Conservation (phyloP, 2,113 vertebrate genomes). For the Saccopteryx leptura region DNA sequence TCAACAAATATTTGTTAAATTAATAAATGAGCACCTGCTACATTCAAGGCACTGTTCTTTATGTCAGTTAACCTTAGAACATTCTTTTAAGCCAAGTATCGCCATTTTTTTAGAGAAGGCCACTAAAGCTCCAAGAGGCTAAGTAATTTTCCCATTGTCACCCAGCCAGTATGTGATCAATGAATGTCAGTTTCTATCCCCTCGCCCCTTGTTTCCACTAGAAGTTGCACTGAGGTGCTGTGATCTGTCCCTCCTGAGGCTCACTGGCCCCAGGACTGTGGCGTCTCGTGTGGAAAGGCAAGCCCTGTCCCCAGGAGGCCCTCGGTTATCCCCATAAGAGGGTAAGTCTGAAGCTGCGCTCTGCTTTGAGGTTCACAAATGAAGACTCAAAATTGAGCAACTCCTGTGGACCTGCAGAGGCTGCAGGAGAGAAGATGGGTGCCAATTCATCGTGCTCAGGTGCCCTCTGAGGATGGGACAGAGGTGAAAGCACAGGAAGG, state of each 20-base stretch:
- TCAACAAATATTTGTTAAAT: not conserved
- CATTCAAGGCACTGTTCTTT: not conserved
- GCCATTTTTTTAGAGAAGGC: not conserved
- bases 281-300: not conserved
- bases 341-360: not conserved
- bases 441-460: not conserved
- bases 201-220: not conserved
- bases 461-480: not conserved
- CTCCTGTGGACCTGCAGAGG: not conserved
- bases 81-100: not conserved
- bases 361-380: not conserved
- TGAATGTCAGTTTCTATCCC: not conserved
- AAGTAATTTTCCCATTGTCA: not conserved
- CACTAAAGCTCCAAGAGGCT: not conserved
- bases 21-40: slow-evolving; percentile 12
- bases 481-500: not conserved
- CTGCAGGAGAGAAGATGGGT: not conserved
- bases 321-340: not conserved
- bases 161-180: not conserved
- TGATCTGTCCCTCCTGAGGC: not conserved
- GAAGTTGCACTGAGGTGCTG: not conserved
- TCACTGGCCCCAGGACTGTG: too few species aligned
- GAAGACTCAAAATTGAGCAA: not conserved
- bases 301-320: not conserved
- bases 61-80: not conserved